Percentiles rank a stretch among this genome's conserved stretches.
phyloP scores from a whole-genome alignment of 2,797 vertebrate species.

The Hybognathus amarus region DNA sequence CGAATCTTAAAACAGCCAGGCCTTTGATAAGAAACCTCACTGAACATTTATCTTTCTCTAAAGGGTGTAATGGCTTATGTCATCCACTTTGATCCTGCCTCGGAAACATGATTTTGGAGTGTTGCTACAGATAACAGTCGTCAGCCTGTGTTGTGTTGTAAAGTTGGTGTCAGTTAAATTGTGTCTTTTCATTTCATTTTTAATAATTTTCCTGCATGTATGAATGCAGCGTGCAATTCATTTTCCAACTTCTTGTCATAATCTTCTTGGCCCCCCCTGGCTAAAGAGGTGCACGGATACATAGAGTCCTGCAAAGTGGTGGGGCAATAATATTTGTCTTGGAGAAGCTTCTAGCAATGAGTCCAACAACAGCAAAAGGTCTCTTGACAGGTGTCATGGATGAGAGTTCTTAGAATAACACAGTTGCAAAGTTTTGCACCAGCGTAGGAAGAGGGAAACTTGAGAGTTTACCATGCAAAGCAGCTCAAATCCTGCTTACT shows the following conservation, averaged over 20 bases:
- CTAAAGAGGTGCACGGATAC: slow-evolving; percentile 63
- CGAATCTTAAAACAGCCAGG: slow-evolving; percentile 73
- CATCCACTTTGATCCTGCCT: slow-evolving; percentile 76
- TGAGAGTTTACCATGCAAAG: slow-evolving; percentile 44
- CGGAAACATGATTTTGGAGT: slow-evolving; percentile 60
- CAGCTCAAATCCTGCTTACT: slow-evolving; percentile 46
- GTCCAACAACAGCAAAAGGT: slow-evolving; percentile 71
- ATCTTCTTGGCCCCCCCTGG: slow-evolving; percentile 64
- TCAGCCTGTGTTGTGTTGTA: slow-evolving; percentile 60
- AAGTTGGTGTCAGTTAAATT: not conserved
- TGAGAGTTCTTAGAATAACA: slow-evolving; percentile 71
- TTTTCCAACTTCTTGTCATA: slow-evolving; percentile 72
- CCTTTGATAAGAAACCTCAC: slow-evolving; percentile 75
- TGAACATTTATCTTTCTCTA: slow-evolving; percentile 75
- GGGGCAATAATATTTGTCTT: slow-evolving; percentile 77
- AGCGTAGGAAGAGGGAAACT: slow-evolving; percentile 44
- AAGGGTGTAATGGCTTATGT: slow-evolving; percentile 73
- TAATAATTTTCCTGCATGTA: slow-evolving; percentile 1
- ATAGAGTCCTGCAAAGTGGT: slow-evolving; percentile 64
- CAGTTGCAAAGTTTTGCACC: slow-evolving; percentile 62
- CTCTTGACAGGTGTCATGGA: slow-evolving; percentile 74
- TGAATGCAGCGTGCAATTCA: slow-evolving; percentile 58
- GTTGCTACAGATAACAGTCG: slow-evolving; percentile 63
- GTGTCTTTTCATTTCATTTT: slow-evolving; percentile 41
- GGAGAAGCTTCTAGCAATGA: slow-evolving; percentile 70